These are phyloP conservation scores for Actinostola sp. DNA, from an alignment of 92 coral and sea anemone species.

Conservation along the genomic window DNA sequence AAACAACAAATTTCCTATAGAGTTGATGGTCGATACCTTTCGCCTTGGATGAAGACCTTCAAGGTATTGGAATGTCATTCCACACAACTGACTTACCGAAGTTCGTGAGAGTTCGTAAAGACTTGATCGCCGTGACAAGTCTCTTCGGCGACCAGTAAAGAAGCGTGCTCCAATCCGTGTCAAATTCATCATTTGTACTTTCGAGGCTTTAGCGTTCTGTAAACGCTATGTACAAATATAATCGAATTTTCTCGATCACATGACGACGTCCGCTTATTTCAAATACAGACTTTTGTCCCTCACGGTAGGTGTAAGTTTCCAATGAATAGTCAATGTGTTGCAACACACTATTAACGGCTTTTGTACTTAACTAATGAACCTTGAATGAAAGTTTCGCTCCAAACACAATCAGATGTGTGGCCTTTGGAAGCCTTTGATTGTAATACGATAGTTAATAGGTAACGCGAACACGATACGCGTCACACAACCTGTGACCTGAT, in stretches of 20 bases:
- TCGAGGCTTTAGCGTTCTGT: neutral
- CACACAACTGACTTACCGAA: slow-evolving; percentile 27
- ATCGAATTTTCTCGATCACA: too few species aligned
- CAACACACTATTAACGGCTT: slow-evolving; percentile 16
- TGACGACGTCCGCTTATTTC: neutral
- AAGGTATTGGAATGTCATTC: neutral
- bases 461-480: neutral
- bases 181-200: slow-evolving; percentile 8
- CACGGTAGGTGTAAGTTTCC: slow-evolving; percentile 12
- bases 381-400: slow-evolving; percentile 3
- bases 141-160: slow-evolving; percentile 11
- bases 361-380: slow-evolving; percentile 21
- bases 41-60: neutral
- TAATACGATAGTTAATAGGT: neutral
- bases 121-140: slow-evolving; percentile 8
- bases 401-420: neutral
- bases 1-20: too few species aligned
- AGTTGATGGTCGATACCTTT: too few species aligned
- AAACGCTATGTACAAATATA: too few species aligned
- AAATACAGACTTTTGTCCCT: neutral
- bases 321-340: slow-evolving; percentile 1
- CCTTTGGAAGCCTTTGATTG: slow-evolving; percentile 4
- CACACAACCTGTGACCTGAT: slow-evolving; percentile 14
- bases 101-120: slow-evolving; percentile 29
- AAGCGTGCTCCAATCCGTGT: slow-evolving; percentile 21